These are phyloP conservation scores for Oscheius sp. DNA, from an alignment of 1,140 invertebrate species.

Conservation along the genomic window DNA sequence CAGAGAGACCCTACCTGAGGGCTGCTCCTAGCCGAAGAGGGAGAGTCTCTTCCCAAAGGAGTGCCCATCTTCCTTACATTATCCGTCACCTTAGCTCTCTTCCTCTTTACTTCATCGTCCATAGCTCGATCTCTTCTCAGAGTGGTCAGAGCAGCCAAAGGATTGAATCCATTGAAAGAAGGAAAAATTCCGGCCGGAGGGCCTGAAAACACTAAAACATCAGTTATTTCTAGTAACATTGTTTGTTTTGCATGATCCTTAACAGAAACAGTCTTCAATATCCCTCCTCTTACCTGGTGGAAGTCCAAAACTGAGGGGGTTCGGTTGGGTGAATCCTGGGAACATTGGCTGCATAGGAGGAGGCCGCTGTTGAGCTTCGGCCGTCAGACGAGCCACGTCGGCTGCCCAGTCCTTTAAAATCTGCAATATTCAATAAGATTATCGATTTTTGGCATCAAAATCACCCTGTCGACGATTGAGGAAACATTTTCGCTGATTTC, in stretches of 20 bases:
- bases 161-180: constrained; percentile 25
- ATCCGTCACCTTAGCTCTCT: constrained; percentile 59
- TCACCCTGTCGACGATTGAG: constrained; percentile 7
- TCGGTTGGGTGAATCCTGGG: not conserved
- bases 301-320: not conserved
- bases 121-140: constrained; percentile 10
- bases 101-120: constrained; percentile 36
- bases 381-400: not conserved
- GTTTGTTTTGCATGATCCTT: too few species aligned
- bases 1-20: not conserved
- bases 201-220: too few species aligned
- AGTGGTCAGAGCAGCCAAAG: constrained; percentile 39
- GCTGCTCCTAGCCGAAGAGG: not conserved
- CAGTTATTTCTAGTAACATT: too few species aligned
- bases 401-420: constrained; percentile 1
- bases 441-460: not conserved
- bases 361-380: not conserved
- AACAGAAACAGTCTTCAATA: constrained; percentile 35
- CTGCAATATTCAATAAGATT: not conserved
- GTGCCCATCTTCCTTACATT: constrained; percentile 40
- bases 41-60: not conserved
- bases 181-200: constrained; percentile 13
- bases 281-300: constrained; percentile 50
- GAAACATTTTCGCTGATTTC: constrained; percentile 12
- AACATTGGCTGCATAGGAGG: constrained; percentile 14